A percentile compares a stretch with the other conserved stretches of the same genome.
phyloP scores from a whole-genome alignment of 2,888 invertebrate species.

The Caenorhabditis afra region DNA sequence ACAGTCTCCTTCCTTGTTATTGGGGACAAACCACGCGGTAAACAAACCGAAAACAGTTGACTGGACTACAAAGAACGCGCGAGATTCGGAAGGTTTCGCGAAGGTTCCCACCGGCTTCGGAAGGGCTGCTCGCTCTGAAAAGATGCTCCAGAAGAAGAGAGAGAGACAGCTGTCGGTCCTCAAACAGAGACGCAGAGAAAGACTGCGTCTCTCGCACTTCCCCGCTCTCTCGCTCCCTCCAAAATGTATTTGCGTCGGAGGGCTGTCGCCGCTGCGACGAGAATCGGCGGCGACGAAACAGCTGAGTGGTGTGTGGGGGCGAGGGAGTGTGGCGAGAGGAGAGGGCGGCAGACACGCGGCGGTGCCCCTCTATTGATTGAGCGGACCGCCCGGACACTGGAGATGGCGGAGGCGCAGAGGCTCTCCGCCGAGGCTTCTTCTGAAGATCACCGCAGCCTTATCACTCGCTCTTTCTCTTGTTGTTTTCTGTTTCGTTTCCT shows the following conservation, averaged over 20 bases:
- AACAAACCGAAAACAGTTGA: not conserved
- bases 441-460: not conserved
- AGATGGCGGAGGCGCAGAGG: constrained; percentile 24
- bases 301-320: constrained; percentile 48
- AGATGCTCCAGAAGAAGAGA: not conserved
- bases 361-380: constrained; percentile 33
- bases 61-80: not conserved
- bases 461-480: not conserved
- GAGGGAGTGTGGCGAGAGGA: constrained; percentile 20
- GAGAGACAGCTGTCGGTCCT: constrained; percentile 36
- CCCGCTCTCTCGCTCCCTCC: constrained; percentile 21
- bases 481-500: not conserved
- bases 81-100: not conserved
- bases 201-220: constrained; percentile 22
- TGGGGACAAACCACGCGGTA: not conserved
- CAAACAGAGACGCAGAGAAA: constrained; percentile 33
- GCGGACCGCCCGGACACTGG: constrained; percentile 32
- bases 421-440: not conserved
- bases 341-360: constrained; percentile 27
- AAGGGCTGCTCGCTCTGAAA: not conserved
- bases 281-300: constrained; percentile 51
- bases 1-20: not conserved
- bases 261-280: constrained; percentile 18
- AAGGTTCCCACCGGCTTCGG: not conserved
- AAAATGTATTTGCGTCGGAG: constrained; percentile 12